A percentile compares a stretch with the other conserved stretches of the same genome.
phyloP scores from a whole-genome alignment of 2,113 vertebrate genomes.

The Pagrus major region DNA sequence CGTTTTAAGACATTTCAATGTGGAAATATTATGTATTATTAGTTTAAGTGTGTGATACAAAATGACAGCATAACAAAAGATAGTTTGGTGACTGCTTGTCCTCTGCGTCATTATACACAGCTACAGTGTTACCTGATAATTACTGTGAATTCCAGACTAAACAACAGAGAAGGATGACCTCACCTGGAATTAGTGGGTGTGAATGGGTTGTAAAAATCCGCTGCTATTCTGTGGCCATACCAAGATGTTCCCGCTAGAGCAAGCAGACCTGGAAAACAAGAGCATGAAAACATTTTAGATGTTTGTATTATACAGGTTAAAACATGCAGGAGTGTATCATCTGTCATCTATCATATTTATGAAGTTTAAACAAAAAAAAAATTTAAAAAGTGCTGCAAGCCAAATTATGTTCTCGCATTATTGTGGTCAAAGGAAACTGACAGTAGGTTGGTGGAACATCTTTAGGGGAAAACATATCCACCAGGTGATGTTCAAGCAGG shows the following conservation, averaged over 20 bases:
- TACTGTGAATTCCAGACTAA: conserved; percentile 5
- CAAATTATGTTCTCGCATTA: background rate
- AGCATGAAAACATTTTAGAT: background rate
- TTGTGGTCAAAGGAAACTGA: background rate
- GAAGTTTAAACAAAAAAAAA: background rate
- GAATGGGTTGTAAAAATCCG: conserved; percentile 90
- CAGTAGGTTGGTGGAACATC: background rate
- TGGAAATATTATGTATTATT: too few relatives aligned
- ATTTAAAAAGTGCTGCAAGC: background rate
- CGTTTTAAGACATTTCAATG: too few relatives aligned
- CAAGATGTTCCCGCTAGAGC: conserved; percentile 90
- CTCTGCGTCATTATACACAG: background rate
- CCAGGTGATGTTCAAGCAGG: background rate
- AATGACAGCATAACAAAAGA: background rate
- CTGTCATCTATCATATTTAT: background rate
- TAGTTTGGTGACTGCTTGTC: background rate
- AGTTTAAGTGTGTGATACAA: background rate
- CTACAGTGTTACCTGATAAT: background rate
- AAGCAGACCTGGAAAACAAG: conserved; percentile 84
- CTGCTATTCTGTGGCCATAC: conserved; percentile 90
- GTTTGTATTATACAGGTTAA: background rate
- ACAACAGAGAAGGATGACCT: conserved; percentile 17
- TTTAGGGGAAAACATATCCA: background rate
- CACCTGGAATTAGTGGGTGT: conserved; percentile 94
- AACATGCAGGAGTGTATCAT: background rate